phyloP scores from a whole-genome alignment of 2,888 invertebrate species.

The Torymus texanus region DNA sequence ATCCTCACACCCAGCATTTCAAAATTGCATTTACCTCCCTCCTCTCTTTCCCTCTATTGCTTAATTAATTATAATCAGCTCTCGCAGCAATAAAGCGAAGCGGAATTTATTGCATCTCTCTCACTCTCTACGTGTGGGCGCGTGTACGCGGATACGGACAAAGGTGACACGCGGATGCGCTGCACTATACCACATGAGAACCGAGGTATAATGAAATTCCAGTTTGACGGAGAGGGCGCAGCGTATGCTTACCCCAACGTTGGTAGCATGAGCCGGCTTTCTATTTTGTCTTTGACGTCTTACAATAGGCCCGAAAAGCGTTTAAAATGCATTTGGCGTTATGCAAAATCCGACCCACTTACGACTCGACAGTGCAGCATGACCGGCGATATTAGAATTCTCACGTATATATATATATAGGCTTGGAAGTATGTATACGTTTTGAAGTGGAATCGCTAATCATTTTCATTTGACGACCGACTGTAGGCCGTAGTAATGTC shows the following conservation, averaged over 20 bases:
- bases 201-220: constrained; percentile 51
- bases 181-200: constrained; percentile 1
- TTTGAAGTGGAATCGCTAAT: no score
- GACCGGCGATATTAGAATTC: constrained; percentile 23
- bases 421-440: no score
- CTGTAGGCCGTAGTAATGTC: no score
- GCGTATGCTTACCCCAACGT: background rate
- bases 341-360: constrained; percentile 42
- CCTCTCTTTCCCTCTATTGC: no score
- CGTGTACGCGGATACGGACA: constrained; percentile 12
- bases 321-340: constrained; percentile 27
- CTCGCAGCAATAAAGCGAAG: background rate
- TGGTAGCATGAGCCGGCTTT: background rate
- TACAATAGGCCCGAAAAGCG: constrained; percentile 41
- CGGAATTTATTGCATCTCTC: constrained; percentile 33
- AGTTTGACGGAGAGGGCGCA: constrained; percentile 30
- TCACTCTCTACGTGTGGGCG: no score
- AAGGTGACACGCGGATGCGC: constrained; percentile 31
- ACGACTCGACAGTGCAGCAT: constrained; percentile 3
- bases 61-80: constrained; percentile 26
- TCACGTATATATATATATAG: background rate
- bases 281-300: constrained; percentile 50
- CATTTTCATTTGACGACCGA: no score
- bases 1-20: no score
- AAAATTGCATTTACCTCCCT: no score